A percentile compares a stretch with the other conserved stretches of the same genome.
phyloP scores from a whole-genome alignment of 2,888 invertebrate species.

The Mythimna loreyi region DNA sequence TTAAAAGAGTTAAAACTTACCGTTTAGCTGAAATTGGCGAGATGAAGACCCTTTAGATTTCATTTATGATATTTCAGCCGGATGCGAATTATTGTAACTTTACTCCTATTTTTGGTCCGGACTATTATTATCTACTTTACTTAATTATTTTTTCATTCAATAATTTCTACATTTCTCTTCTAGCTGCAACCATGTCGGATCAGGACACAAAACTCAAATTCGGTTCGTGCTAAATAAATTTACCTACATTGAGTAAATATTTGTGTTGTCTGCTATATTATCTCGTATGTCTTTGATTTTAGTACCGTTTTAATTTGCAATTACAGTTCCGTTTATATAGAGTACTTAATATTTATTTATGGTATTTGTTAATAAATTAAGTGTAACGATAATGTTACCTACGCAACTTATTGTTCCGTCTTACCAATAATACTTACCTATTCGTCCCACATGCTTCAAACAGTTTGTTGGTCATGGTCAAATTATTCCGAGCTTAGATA shows the following conservation, averaged over 20 bases:
- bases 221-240: conserved; percentile 73
- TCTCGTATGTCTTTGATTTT: conserved; percentile 25
- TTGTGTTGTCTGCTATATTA: background rate
- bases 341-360: conserved; percentile 11
- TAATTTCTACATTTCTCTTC: conserved; percentile 38
- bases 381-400: background rate
- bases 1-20: too few species aligned
- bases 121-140: too few species aligned
- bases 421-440: background rate
- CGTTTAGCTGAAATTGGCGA: too few species aligned
- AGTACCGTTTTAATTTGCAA: background rate
- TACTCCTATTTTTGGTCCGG: too few species aligned
- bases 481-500: background rate
- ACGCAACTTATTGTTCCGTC: background rate
- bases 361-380: conserved; percentile 8
- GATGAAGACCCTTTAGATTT: too few species aligned
- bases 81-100: too few species aligned
- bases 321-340: background rate
- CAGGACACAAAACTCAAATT: conserved; percentile 78
- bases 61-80: too few species aligned
- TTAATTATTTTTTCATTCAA: background rate
- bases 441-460: conserved; percentile 3
- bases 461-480: background rate
- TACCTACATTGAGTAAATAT: background rate
- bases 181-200: conserved; percentile 77